phyloP scores from a whole-genome alignment of 1,140 invertebrate genomes.

The Phymastichus coffea region DNA sequence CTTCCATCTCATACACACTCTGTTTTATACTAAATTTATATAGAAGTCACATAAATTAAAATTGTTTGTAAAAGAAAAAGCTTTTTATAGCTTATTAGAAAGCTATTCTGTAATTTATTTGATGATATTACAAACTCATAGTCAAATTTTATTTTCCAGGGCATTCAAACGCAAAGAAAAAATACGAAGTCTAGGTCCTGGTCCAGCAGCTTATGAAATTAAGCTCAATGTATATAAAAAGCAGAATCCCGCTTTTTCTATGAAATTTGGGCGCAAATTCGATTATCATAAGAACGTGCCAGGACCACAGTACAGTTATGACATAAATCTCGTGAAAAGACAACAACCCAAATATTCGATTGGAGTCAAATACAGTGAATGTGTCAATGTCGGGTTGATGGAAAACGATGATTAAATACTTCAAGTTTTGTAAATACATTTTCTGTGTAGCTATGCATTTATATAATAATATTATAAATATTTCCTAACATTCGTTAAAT shows the following conservation, averaged over 20 bases:
- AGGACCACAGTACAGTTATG: conserved; percentile 43
- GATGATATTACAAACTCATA: not conserved
- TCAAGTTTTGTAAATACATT: not conserved
- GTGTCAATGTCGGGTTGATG: conserved; percentile 36
- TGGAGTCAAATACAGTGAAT: conserved; percentile 47
- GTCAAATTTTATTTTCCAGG: conserved; percentile 21
- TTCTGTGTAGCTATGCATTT: not conserved
- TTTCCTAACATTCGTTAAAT: conserved; percentile 9
- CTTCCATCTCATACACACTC: not conserved
- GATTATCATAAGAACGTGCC: conserved; percentile 29
- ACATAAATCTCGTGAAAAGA: conserved; percentile 30
- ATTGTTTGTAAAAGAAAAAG: too few species aligned
- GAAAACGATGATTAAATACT: conserved; percentile 33
- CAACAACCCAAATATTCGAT: conserved; percentile 44
- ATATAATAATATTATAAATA: conserved; percentile 4
- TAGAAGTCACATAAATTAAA: not conserved
- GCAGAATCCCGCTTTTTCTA: conserved; percentile 41
- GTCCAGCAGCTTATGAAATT: conserved; percentile 44
- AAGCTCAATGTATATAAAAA: conserved; percentile 37
- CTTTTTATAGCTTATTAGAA: too few species aligned
- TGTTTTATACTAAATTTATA: too few species aligned
- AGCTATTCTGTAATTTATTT: conserved; percentile 2
- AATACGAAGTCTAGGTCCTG: conserved; percentile 33
- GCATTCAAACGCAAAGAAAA: conserved; percentile 25
- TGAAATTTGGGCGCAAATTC: conserved; percentile 33